A percentile compares a stretch with the other conserved stretches of the same genome.
Evolutionary conservation across 2,888 invertebrate species (phyloP).

Genomic region (Lysandra bellargus): DNA sequence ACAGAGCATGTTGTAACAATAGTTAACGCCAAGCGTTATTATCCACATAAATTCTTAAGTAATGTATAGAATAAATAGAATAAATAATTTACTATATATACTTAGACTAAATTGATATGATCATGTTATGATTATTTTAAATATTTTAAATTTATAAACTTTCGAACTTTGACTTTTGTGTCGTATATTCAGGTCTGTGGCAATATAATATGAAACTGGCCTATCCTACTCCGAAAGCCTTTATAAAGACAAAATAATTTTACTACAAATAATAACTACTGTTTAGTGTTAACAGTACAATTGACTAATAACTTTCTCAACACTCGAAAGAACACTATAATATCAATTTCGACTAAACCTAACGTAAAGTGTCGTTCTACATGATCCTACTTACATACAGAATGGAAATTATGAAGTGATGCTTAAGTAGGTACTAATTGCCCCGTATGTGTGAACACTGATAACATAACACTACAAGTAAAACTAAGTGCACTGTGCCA

Average conservation of each 20-base stretch:
- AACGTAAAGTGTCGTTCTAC: constrained; percentile 3
- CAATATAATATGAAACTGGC: neutral
- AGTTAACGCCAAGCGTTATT: neutral
- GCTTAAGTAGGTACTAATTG: constrained; percentile 31
- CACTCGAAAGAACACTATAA: neutral
- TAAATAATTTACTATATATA: constrained; percentile 43
- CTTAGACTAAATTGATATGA: constrained; percentile 72
- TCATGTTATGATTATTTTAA: constrained; percentile 44
- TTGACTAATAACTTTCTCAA: constrained; percentile 28
- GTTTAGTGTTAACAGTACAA: constrained; percentile 29
- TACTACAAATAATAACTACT: neutral
- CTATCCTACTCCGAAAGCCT: neutral
- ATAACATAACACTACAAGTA: constrained; percentile 45
- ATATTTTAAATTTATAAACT: neutral
- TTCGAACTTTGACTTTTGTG: neutral
- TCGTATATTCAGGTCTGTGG: neutral
- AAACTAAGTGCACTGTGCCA: constrained; percentile 71
- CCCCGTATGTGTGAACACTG: constrained; percentile 36
- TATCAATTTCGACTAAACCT: neutral
- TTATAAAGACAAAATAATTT: neutral
- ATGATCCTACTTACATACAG: constrained; percentile 22
- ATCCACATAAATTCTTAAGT: neutral
- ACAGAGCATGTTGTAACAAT: constrained; percentile 13
- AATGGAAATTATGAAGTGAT: constrained; percentile 25
- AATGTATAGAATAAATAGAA: constrained; percentile 39